phyloP scores from a whole-genome alignment of 2,113 vertebrate genomes.

The Orycteropus afer region DNA sequence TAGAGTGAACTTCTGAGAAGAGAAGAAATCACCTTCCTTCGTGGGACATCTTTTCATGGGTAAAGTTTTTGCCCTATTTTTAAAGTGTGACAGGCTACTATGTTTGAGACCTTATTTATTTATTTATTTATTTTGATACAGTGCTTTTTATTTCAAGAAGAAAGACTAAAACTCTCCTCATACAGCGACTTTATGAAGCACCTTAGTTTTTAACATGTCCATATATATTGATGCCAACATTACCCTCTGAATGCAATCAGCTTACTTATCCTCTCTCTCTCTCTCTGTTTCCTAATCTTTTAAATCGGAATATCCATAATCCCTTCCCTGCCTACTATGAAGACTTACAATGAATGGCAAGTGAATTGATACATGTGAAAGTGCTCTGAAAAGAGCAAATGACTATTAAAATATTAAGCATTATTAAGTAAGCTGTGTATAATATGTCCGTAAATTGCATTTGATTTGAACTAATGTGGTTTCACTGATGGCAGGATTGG shows the following conservation, averaged over 20 bases:
- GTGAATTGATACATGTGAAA: fast-evolving
- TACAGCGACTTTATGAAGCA: not conserved
- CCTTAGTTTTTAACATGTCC: not conserved
- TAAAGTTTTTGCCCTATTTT: not conserved
- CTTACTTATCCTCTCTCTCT: fast-evolving
- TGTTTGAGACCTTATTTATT: no score
- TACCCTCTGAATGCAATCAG: fast-evolving
- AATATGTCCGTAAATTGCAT: not conserved
- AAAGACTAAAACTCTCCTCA: not conserved
- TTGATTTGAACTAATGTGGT: not conserved
- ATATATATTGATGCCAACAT: fast-evolving
- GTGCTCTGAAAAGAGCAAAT: not conserved
- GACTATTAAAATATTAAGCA: not conserved
- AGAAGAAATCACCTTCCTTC: fast-evolving
- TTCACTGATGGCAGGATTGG: not conserved
- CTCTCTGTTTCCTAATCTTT: not conserved
- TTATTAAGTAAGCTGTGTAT: not conserved
- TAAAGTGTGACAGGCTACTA: fast-evolving
- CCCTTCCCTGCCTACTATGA: not conserved
- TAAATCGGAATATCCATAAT: fast-evolving
- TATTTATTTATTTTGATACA: no score
- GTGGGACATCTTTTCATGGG: not conserved
- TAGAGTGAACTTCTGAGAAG: not conserved
- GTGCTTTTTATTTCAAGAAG: not conserved
- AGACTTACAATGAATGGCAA: not conserved